Base-by-base conservation (phyloP, 37 sponge, comb jelly and placozoan species). In the Aphrocallistes beatrix region DNA sequence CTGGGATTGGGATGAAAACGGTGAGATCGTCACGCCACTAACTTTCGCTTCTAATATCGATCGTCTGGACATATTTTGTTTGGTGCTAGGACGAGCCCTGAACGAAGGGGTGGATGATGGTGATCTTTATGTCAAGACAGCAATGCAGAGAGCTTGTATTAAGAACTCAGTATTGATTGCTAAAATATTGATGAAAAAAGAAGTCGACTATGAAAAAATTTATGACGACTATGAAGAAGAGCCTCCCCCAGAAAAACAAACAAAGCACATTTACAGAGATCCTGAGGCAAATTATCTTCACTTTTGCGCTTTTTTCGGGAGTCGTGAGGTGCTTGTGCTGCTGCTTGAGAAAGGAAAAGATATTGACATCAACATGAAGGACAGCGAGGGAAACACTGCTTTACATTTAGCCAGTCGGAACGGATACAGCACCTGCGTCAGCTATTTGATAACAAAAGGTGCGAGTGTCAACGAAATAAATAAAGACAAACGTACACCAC, bases 141-240 rank as follows among this genome's bases (percentile, higher is more conserved):
- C 75, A 3, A 60, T 60, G 75, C 75, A 32, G 34, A 60, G 75
- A 28, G 75, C 75, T 3, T 60, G 75, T 30, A 60, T 30, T 60
- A 60, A 60, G 75, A 60, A 60, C 75, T 60, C 75, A 6, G 75
- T 60, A 30, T 60, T 60, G 34, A 60, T 60, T 60, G 75, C 75
- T 3, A 60, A 60, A 30, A 60, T 60, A 6, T 30, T 60, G 34
- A 32, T 60, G 75, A 60, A 60, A 30, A 60, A 30, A 28, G 75
- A 60, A 6, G 75, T 60, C 34, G 21, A 60, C n/a, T 60, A 25
- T 13, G 21, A 60, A 32, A 30, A 60, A 13, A 60, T 60, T 19
- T 60, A 60, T 13, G 75, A 60, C 34, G 75, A 60, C 17, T 60
- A 60, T 30, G 17, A 13, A 47, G 75, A 60, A 30, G 75, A 13